A percentile compares a stretch with the other conserved stretches of the same genome.
Evolutionary conservation across 2,888 invertebrate species (phyloP).

Genomic region (Cremastinae sp.): DNA sequence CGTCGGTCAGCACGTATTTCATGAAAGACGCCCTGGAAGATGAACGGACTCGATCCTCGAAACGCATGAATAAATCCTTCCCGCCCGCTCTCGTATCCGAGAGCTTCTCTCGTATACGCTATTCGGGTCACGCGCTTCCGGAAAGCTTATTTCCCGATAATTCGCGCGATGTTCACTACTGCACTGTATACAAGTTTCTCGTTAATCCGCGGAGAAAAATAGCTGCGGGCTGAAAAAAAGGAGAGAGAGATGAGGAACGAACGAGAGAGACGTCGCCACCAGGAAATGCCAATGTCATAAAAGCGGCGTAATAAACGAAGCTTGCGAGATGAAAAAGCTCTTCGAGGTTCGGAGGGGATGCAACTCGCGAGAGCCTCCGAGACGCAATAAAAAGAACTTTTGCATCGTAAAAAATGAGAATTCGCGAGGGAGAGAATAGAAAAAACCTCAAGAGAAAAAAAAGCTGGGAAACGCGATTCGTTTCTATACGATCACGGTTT

Average conservation of each 20-base stretch:
- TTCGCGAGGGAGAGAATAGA: neutral
- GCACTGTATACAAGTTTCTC: no score
- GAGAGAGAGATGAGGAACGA: neutral
- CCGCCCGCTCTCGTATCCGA: no score
- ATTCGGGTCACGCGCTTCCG: no score
- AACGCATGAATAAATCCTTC: no score
- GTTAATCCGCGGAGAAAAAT: no score
- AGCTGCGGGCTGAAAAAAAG: no score
- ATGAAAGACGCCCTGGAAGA: constrained; percentile 20
- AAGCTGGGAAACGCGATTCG: constrained; percentile 14
- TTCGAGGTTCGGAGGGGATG: constrained; percentile 21
- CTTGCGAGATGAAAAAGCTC: constrained; percentile 45
- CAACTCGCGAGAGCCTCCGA: neutral
- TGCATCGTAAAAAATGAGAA: constrained; percentile 29
- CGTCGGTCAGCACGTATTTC: constrained; percentile 16
- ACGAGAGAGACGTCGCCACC: constrained; percentile 4
- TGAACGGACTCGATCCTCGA: no score
- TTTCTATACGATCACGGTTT: neutral
- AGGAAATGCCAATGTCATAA: constrained; percentile 40
- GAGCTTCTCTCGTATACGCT: no score
- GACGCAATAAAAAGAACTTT: constrained; percentile 2
- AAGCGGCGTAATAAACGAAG: constrained; percentile 50
- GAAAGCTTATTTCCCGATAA: no score
- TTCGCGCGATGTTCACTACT: no score
- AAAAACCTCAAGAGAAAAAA: no score